A percentile compares a stretch with the other conserved stretches of the same genome.
Evolutionary conservation across 2,113 vertebrate genomes (phyloP).

Genomic region (Phaetusa simplex): DNA sequence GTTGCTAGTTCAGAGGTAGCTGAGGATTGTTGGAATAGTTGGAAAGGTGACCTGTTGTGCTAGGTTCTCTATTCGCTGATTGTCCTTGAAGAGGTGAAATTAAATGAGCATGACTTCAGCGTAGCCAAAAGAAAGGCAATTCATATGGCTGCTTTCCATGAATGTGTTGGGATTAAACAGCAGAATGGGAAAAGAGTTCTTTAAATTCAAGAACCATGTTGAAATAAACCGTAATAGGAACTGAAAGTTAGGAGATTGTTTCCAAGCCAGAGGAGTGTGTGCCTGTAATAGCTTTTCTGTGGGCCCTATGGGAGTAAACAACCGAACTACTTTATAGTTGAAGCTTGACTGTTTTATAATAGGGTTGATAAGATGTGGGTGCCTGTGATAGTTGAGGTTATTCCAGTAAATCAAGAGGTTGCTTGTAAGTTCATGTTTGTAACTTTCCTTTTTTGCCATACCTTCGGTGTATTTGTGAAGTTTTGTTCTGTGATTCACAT

Average conservation of each 20-base stretch:
- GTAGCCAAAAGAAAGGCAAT: neutral
- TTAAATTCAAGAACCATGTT: neutral
- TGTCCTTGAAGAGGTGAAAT: neutral
- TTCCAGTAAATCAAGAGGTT: neutral
- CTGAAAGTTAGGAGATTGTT: slow-evolving; percentile 4
- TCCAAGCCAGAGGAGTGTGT: neutral
- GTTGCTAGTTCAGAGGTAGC: neutral
- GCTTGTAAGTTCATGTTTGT: neutral
- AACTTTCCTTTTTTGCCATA: neutral
- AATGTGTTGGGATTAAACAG: neutral
- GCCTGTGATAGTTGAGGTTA: neutral
- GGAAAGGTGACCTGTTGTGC: neutral
- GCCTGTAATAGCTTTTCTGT: neutral
- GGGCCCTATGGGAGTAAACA: neutral
- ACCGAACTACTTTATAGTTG: neutral
- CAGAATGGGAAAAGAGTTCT: neutral
- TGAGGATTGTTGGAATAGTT: accelerated
- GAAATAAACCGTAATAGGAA: neutral
- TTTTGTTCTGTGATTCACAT: neutral
- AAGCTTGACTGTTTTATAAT: neutral
- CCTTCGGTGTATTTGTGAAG: neutral
- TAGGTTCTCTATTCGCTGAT: neutral
- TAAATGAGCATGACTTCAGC: neutral
- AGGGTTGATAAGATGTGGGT: neutral
- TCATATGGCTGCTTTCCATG: neutral